Base-by-base conservation (phyloP, 1,140 invertebrate species). In the Orchestia grillus region DNA sequence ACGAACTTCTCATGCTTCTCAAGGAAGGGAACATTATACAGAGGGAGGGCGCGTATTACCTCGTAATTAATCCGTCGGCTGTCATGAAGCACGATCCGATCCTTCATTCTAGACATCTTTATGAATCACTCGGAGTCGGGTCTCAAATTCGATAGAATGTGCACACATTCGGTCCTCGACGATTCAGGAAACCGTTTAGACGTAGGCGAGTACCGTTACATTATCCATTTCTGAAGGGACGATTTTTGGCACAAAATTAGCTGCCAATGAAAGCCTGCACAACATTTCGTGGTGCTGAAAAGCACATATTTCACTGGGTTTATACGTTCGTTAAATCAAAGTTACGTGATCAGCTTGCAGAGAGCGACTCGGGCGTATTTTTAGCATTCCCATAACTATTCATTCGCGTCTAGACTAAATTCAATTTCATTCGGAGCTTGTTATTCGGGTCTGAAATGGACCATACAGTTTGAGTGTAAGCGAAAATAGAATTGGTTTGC, bases 401-500 rank as follows among this genome's bases (percentile, higher is more conserved):
- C 62, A 77, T 77, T 77, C 36, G 62, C 62, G 28, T 77, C 62
- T 23, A 77, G 36, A 77, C 11, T 77, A 77, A 77, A 36, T 77
- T 77, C 15, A 77, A 77, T 77, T 23, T 77, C 62, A 77, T 77
- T 77, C 28, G 62, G 36, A 77, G 15, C 62, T 77, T 77, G 15
- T 77, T 77, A 77, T 23, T 15, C 11, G 62, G 11, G 62, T 28
- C 62, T 36, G 62, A 77, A 77, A 36, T 77, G 11, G 62, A 15
- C 28, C 62, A 77, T 77, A 77, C 62, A 36, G 62, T 28, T 77
- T 23, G 15, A 36, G 62, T 77, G 62, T 77, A 77, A 77, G 62
- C 62, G 62, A 77, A 77, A 77, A 77, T 77, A 77, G 62, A 77
- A 77, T 77, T 36, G 62, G 62, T 77, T 77, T 77, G 62, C 62